Percentiles rank a stretch among this genome's conserved stretches.
These are phyloP conservation scores for Plecotus auritus DNA, from an alignment of 2,113 vertebrate genomes.

Conservation along the genomic window DNA sequence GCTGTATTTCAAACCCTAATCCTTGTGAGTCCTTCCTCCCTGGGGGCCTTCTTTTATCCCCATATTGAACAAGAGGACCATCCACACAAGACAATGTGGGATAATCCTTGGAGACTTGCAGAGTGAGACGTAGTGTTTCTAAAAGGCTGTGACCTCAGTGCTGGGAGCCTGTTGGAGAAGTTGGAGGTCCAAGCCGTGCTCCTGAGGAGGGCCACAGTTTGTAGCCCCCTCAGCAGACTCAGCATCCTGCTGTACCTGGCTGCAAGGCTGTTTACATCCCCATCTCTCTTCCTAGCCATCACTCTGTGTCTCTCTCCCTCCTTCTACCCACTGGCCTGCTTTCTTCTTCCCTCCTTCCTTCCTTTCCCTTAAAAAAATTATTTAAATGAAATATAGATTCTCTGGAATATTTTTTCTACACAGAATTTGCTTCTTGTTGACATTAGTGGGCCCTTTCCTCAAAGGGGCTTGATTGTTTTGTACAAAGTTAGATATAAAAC, in stretches of 20 bases:
- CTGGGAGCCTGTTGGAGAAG: background rate
- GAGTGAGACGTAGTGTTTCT: background rate
- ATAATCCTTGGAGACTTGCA: background rate
- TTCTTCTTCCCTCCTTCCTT: too few relatives aligned
- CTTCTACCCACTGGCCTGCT: background rate
- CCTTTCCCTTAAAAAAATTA: background rate
- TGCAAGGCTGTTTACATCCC: rapidly evolving
- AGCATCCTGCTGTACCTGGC: background rate
- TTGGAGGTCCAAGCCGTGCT: background rate
- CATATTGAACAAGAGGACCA: background rate
- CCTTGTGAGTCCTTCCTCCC: background rate
- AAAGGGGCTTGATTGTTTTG: background rate
- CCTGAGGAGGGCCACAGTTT: background rate
- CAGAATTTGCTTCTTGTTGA: background rate
- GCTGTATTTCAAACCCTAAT: background rate
- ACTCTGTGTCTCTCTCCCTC: background rate
- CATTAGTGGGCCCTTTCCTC: background rate
- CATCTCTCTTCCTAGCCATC: background rate
- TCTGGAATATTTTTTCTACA: background rate
- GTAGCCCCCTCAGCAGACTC: background rate
- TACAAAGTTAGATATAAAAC: background rate
- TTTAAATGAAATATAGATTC: background rate
- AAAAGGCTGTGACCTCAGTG: background rate
- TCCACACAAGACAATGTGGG: background rate
- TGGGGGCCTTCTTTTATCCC: background rate